Percentiles rank a stretch among this genome's conserved stretches.
Conservation (phyloP, 2,888 invertebrate species). For the Nomada lathburiana region DNA sequence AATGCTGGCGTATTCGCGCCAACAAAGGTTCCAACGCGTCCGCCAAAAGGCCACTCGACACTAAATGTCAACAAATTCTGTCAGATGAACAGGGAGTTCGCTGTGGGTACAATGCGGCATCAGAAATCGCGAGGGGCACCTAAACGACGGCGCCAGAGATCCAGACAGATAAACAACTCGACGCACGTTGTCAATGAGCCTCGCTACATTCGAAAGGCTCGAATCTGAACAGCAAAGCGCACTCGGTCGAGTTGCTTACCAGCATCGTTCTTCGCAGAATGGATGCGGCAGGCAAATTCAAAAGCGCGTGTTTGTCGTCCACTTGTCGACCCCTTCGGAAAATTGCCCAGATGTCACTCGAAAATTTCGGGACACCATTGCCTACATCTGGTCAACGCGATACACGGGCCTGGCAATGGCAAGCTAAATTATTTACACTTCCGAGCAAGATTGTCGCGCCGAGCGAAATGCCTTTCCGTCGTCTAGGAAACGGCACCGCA, state of each 20-base stretch:
- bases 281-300: constrained; percentile 68
- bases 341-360: constrained; percentile 75
- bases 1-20: too few relatives aligned
- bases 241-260: constrained; percentile 58
- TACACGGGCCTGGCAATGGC: background rate
- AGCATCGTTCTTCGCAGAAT: constrained; percentile 58
- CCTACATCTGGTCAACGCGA: constrained; percentile 49
- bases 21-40: too few relatives aligned
- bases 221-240: constrained; percentile 68
- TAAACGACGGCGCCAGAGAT: constrained; percentile 18
- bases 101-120: background rate
- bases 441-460: constrained; percentile 57
- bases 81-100: too few relatives aligned
- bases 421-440: background rate
- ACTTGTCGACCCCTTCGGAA: constrained; percentile 72
- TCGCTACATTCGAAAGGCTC: constrained; percentile 63
- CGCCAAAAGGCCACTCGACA: too few relatives aligned
- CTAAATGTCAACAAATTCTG: too few relatives aligned
- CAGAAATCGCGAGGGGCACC: constrained; percentile 30
- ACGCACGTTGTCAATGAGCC: constrained; percentile 57
- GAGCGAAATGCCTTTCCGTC: too few relatives aligned
- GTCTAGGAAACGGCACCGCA: too few relatives aligned
- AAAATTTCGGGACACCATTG: constrained; percentile 68
- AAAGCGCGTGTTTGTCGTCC: constrained; percentile 79
- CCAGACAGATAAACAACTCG: constrained; percentile 50